Conservation (phyloP, 2,888 invertebrate species). For the Rhopalosiphum nymphaeae region DNA sequence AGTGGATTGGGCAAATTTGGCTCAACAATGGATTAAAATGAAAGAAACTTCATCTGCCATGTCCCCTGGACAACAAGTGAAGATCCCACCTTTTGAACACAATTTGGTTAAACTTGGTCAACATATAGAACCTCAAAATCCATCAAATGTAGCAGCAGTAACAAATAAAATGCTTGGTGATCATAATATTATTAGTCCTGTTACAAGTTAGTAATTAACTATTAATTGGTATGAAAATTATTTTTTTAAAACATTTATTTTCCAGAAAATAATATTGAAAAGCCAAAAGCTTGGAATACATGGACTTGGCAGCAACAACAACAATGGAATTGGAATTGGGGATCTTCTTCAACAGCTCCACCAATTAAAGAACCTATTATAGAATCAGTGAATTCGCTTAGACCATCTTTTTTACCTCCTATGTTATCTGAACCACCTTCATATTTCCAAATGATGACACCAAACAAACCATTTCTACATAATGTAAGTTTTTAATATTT, state of each 20-base stretch:
- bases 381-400: slow-evolving; percentile 35
- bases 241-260: background rate
- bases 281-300: slow-evolving; percentile 56
- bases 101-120: slow-evolving; percentile 45
- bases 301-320: slow-evolving; percentile 58
- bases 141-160: background rate
- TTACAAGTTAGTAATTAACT: slow-evolving; percentile 13
- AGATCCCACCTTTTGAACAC: slow-evolving; percentile 64
- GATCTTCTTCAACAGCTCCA: slow-evolving; percentile 6
- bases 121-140: background rate
- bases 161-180: slow-evolving; percentile 67
- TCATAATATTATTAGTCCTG: background rate
- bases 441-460: slow-evolving; percentile 3
- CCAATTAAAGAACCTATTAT: slow-evolving; percentile 29
- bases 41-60: slow-evolving; percentile 79
- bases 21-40: slow-evolving; percentile 98
- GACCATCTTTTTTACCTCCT: slow-evolving; percentile 44
- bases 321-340: slow-evolving; percentile 60
- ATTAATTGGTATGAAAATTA: background rate
- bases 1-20: slow-evolving; percentile 97
- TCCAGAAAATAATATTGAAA: slow-evolving; percentile 53
- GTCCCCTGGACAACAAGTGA: slow-evolving; percentile 68
- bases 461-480: slow-evolving; percentile 23
- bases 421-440: slow-evolving; percentile 39
- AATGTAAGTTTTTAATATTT: slow-evolving; percentile 47